Evolutionary conservation across 2,113 vertebrate genomes (phyloP).

Genomic region (Rhinoderma darwinii): DNA sequence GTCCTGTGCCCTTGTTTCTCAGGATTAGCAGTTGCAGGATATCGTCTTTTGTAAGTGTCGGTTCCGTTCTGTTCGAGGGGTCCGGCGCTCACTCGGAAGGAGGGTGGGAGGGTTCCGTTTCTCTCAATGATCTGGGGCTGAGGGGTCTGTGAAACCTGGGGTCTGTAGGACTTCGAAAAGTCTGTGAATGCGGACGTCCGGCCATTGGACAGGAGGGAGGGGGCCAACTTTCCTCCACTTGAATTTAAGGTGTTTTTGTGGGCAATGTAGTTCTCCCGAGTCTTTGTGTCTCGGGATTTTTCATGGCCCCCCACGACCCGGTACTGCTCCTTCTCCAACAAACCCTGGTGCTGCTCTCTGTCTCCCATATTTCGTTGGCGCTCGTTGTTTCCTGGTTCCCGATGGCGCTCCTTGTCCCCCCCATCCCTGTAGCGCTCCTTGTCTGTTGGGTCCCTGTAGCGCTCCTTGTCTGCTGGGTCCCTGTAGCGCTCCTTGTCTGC

Average conservation of each 20-base stretch:
- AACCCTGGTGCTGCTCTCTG: not conserved
- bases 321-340: not conserved
- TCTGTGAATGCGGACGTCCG: slow-evolving; percentile 79
- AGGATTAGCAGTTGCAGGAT: slow-evolving; percentile 73
- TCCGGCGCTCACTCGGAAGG: slow-evolving; percentile 66
- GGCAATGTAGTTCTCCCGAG: not conserved
- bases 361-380: not conserved
- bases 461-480: slow-evolving; percentile 72
- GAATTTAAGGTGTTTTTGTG: slow-evolving; percentile 70
- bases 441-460: slow-evolving; percentile 70
- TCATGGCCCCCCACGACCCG: not conserved
- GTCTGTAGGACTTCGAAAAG: slow-evolving; percentile 68
- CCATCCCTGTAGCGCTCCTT: slow-evolving; percentile 67
- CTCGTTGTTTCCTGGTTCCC: not conserved
- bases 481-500: slow-evolving; percentile 73
- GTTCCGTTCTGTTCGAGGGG: slow-evolving; percentile 87
- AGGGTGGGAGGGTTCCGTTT: slow-evolving; percentile 76
- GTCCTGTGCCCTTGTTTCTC: slow-evolving; percentile 91
- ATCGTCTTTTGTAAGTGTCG: slow-evolving; percentile 78
- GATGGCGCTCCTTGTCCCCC: not conserved
- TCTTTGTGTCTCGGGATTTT: not conserved
- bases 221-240: slow-evolving; percentile 76
- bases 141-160: slow-evolving; percentile 68
- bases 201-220: slow-evolving; percentile 67
- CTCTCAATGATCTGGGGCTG: slow-evolving; percentile 76